phyloP scores from a whole-genome alignment of 2,797 vertebrate species.

The Tangara arthus region DNA sequence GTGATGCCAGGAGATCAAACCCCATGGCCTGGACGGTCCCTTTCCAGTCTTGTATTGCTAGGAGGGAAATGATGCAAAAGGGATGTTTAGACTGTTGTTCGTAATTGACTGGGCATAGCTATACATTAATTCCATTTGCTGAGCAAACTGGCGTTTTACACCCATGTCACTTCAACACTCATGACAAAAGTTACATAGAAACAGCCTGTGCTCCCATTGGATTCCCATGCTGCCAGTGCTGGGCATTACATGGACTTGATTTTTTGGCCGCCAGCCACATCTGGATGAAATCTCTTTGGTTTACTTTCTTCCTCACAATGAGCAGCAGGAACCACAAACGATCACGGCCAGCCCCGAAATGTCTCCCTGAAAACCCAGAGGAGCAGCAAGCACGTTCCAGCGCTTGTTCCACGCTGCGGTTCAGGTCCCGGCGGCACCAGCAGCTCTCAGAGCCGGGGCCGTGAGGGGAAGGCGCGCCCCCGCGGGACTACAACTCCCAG shows the following conservation, averaged over 20 bases:
- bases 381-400: not conserved
- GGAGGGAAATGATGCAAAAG: not conserved
- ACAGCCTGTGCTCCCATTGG: rapidly evolving
- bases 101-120: not conserved
- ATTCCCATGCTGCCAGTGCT: not conserved
- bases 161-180: not conserved
- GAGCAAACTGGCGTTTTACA: not conserved
- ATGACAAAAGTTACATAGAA: not conserved
- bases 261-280: not conserved
- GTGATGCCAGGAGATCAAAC: not conserved
- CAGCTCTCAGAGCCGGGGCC: rapidly evolving
- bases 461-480: not conserved
- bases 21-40: rapidly evolving
- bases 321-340: not conserved
- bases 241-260: rapidly evolving
- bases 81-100: not conserved
- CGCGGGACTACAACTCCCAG: slow-evolving; percentile 67
- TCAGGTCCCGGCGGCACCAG: rapidly evolving
- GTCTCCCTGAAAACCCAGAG: not conserved
- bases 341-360: not conserved
- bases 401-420: not conserved
- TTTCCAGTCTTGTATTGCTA: not conserved
- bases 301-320: not conserved
- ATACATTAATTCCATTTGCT: not conserved
- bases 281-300: not conserved